Evolutionary conservation across 2,113 vertebrate species (phyloP).

Genomic region (Anthoscopus minutus): DNA sequence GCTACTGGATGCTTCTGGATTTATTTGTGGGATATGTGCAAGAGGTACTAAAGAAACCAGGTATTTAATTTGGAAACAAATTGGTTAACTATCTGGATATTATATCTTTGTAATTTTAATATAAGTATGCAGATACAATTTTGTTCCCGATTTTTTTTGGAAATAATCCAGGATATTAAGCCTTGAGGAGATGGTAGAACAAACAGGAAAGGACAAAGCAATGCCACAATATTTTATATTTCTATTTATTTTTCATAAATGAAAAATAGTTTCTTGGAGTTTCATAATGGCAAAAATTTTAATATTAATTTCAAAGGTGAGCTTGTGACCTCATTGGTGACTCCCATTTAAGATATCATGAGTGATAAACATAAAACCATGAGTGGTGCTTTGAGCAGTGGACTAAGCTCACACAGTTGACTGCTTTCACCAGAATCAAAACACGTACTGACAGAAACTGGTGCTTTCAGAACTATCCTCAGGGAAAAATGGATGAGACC

Average conservation of each 20-base stretch:
- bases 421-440: neutral
- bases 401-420: neutral
- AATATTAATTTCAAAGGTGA: neutral
- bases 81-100: neutral
- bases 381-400: accelerated
- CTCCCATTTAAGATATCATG: neutral
- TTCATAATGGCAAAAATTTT: neutral
- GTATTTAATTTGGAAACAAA: neutral
- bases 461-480: neutral
- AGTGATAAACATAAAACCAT: neutral
- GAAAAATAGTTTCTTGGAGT: neutral
- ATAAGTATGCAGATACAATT: neutral
- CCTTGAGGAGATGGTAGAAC: neutral
- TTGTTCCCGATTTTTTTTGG: neutral
- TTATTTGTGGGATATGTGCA: neutral
- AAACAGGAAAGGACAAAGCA: neutral
- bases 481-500: neutral
- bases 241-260: too few relatives aligned
- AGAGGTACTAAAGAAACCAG: neutral
- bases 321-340: neutral
- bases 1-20: neutral
- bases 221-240: too few relatives aligned
- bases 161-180: neutral
- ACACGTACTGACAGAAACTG: neutral
- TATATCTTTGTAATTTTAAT: neutral